Evolutionary conservation across 1,140 invertebrate species (phyloP), one percentile per base, ranked within the genome.

Genomic region (Hylaeus anthracinus): DNA sequence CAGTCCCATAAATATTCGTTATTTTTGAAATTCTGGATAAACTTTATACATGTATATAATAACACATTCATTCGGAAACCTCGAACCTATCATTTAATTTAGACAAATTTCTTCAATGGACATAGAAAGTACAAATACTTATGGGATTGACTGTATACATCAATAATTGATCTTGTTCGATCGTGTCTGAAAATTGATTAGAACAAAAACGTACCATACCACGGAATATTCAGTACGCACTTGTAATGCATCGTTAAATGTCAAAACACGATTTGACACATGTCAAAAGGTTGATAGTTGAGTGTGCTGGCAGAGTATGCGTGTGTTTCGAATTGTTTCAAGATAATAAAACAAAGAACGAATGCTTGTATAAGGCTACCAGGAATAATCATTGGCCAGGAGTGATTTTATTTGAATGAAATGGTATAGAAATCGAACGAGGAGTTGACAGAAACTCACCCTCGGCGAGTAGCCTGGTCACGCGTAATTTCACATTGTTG

Each of bases 381-480:
- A 15, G 10, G 39, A 63, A 64, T 3, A 10, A 12, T 64, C n/a
- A 39, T 51, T 39, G 12, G 56, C 3, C 6, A 1, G 0, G 2
- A 15, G 10, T n/a, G 12, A 1, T n/a, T 9, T 48, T 6, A 41
- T 53, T 65, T n/a, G 12, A 37, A 10, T 45, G 3, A 48, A 79
- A 71, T 41, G 3, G 10, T 64, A 8, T 37, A 37, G 10, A 14
- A 15, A 39, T 48, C 77, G 86, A 83, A 86, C 77, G 86, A 83
- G 85, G 41, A 82, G 71, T 84, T 89, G 86, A 86, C 72, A 84
- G 76, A 85, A 79, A 90, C 94, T 93, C 94, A 98, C 98, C 98
- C 97, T 99, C 98, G 69, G 98, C 98, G 85, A 99, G 97, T 87
- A 98, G 96, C 94, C 96, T 96, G 93, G 97, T 98, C 66, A 98